These are phyloP conservation scores for Drosophila vallismaia DNA, from an alignment of 2,888 invertebrate genomes.

Conservation along the genomic window DNA sequence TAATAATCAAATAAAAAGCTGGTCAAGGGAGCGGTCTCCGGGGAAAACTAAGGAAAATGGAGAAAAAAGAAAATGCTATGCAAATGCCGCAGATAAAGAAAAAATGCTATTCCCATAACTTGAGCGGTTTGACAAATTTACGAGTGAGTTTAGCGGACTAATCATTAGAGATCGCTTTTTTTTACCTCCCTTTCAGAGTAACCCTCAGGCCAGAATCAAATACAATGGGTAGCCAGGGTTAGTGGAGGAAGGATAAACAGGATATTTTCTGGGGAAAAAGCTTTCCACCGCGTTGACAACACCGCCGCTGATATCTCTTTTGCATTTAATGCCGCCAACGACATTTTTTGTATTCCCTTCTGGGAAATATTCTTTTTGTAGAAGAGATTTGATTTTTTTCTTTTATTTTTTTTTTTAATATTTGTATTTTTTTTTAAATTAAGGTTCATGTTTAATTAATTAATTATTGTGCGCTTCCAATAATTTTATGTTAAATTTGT, in stretches of 20 bases:
- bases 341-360: conserved; percentile 6
- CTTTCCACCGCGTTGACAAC: conserved; percentile 29
- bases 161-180: conserved; percentile 64
- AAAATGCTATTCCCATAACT: conserved; percentile 51
- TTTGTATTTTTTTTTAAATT: not conserved
- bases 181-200: conserved; percentile 29
- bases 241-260: conserved; percentile 2
- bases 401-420: not conserved
- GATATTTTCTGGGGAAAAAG: conserved; percentile 3
- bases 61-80: conserved; percentile 43
- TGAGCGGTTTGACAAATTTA: conserved; percentile 77
- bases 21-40: conserved; percentile 61
- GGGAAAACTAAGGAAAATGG: conserved; percentile 53
- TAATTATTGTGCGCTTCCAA: too few species aligned
- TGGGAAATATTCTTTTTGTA: conserved; percentile 16
- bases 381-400: not conserved
- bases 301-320: conserved; percentile 2
- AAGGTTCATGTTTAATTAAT: not conserved
- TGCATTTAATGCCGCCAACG: conserved; percentile 6
- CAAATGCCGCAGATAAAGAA: conserved; percentile 29
- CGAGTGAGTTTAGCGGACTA: conserved; percentile 78
- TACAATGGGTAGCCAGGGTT: conserved; percentile 12
- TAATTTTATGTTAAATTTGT: not conserved
- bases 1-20: conserved; percentile 73
- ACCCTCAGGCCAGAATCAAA: conserved; percentile 62